Evolutionary conservation across 1,140 invertebrate species (phyloP).

Genomic region (Hylyphantes graminicola): DNA sequence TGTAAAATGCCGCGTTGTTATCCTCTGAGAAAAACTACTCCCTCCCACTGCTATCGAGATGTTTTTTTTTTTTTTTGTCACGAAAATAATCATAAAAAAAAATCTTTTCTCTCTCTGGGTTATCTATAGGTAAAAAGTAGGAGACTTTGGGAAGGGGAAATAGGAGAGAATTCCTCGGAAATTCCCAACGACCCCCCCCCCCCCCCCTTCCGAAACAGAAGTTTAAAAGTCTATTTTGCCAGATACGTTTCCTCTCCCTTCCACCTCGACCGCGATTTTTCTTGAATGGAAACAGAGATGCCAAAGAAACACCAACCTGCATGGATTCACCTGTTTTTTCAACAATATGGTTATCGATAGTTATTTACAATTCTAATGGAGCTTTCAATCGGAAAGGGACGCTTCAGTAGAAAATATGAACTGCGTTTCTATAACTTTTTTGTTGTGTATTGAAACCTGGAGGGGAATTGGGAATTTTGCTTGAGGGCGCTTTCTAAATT

Average conservation of each 20-base stretch:
- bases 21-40: background rate
- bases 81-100: slow-evolving; percentile 7
- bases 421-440: too few species aligned
- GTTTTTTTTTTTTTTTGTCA: background rate
- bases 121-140: slow-evolving; percentile 18
- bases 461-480: too few species aligned
- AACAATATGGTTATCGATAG: too few species aligned
- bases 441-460: too few species aligned
- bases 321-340: too few species aligned
- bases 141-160: background rate
- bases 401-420: too few species aligned
- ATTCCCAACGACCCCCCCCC: background rate
- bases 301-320: too few species aligned
- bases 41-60: background rate
- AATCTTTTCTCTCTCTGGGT: background rate
- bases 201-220: slow-evolving; percentile 25
- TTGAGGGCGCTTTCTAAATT: too few species aligned
- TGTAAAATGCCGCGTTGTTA: slow-evolving; percentile 1
- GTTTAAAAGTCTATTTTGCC: slow-evolving; percentile 58
- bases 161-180: background rate
- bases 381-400: too few species aligned
- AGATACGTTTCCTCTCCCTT: slow-evolving; percentile 4
- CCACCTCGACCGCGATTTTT: background rate
- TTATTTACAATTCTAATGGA: too few species aligned
- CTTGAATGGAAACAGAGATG: slow-evolving; percentile 21